These are phyloP conservation scores for Myotis myotis DNA, from an alignment of 2,797 vertebrate genomes.

Conservation along the genomic window DNA sequence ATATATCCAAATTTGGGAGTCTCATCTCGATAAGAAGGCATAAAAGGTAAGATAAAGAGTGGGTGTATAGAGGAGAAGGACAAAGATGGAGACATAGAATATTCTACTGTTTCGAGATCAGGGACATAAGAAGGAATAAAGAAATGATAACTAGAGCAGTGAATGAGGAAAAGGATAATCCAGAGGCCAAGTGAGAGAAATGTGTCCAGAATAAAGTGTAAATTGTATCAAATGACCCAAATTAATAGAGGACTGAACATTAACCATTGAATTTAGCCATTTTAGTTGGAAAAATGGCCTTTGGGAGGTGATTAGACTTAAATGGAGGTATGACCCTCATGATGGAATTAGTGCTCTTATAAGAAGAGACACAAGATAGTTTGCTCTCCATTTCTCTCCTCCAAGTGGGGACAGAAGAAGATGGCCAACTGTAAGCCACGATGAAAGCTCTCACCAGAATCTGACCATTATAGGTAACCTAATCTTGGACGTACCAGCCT, in stretches of 20 bases:
- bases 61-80: not conserved
- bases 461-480: not conserved
- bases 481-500: not conserved
- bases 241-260: not conserved
- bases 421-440: not conserved
- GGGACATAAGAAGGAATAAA: not conserved
- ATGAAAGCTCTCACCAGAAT: not conserved
- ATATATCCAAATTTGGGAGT: not conserved
- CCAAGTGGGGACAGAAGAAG: not conserved
- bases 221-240: not conserved
- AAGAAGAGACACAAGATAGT: not conserved
- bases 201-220: not conserved
- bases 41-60: not conserved
- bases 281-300: not conserved
- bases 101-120: not conserved
- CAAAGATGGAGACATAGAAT: not conserved
- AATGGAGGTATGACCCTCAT: not conserved
- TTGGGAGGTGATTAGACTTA: not conserved
- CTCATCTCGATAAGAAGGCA: not conserved
- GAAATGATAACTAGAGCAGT: not conserved
- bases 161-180: not conserved
- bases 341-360: not conserved
- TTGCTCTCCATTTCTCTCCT: not conserved
- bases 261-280: not conserved
- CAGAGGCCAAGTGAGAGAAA: not conserved